Evolutionary conservation across 2,888 invertebrate species (phyloP).

Genomic region (Eulithis testata): DNA sequence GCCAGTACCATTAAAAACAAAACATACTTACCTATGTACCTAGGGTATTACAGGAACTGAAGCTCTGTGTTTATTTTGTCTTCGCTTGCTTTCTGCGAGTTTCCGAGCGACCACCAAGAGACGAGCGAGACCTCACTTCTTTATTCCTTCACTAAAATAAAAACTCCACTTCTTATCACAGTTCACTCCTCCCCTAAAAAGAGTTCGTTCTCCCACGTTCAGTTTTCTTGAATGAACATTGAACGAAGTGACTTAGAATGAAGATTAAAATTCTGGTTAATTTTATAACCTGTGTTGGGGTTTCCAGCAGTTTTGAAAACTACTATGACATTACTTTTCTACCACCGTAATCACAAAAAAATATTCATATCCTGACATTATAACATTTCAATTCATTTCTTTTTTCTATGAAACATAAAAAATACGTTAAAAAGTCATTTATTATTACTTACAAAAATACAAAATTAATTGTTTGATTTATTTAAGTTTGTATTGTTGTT

Average conservation of each 20-base stretch:
- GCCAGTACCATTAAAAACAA: no score
- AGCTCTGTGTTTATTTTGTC: no score
- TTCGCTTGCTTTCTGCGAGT: no score
- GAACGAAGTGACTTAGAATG: not conserved
- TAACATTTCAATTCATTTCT: constrained; percentile 28
- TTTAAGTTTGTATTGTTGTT: not conserved
- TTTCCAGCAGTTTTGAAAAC: constrained; percentile 15
- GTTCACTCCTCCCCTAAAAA: no score
- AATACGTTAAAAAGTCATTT: not conserved
- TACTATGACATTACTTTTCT: constrained; percentile 31
- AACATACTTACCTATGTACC: no score
- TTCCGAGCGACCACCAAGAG: no score
- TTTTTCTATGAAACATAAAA: not conserved
- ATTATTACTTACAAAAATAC: not conserved
- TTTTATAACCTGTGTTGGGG: constrained; percentile 12
- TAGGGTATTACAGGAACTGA: no score
- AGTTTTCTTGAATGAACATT: not conserved
- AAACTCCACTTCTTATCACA: no score
- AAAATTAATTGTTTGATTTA: not conserved
- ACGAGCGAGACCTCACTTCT: no score
- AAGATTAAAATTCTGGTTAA: not conserved
- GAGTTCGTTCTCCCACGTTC: no score
- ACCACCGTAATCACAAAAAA: constrained; percentile 52
- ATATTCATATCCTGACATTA: constrained; percentile 44
- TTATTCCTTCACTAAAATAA: no score